Evolutionary conservation across 2,797 vertebrate species (phyloP).

Genomic region (Melanotaenia parkinsoni): DNA sequence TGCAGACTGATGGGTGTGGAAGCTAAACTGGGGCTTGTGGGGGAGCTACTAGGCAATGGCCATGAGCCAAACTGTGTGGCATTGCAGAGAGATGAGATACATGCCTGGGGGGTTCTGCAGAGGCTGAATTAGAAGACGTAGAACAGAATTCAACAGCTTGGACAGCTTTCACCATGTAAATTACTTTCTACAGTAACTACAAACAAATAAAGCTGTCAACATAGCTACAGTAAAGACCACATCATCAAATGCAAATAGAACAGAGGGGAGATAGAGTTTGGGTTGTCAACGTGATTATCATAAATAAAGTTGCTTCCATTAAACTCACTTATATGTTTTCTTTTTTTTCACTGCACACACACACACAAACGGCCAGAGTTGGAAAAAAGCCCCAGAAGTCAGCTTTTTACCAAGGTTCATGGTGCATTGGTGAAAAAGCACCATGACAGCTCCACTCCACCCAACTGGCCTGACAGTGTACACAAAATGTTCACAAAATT

Average conservation of each 20-base stretch:
- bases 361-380: neutral
- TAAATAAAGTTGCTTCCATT: constrained; percentile 22
- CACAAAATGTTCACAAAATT: constrained; percentile 26
- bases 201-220: constrained; percentile 27
- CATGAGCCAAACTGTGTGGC: constrained; percentile 57
- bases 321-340: constrained; percentile 1
- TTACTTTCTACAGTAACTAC: constrained; percentile 47
- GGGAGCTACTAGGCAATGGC: constrained; percentile 44
- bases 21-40: constrained; percentile 31
- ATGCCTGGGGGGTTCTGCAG: constrained; percentile 45
- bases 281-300: constrained; percentile 8
- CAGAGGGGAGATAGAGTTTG: constrained; percentile 27
- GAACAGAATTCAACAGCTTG: constrained; percentile 49
- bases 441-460: constrained; percentile 56
- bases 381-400: constrained; percentile 45
- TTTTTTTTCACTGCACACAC: neutral
- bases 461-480: constrained; percentile 54
- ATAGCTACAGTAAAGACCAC: constrained; percentile 7
- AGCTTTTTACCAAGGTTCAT: constrained; percentile 56
- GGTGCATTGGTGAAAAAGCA: constrained; percentile 40
- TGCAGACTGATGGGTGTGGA: constrained; percentile 55
- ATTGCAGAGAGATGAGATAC: constrained; percentile 68
- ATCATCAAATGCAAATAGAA: constrained; percentile 20
- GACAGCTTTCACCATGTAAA: constrained; percentile 49
- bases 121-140: constrained; percentile 38